Evolutionary conservation across 1,140 invertebrate species (phyloP), one percentile per base, ranked within the genome.

Genomic region (Venustaconcha ellipsiformis): DNA sequence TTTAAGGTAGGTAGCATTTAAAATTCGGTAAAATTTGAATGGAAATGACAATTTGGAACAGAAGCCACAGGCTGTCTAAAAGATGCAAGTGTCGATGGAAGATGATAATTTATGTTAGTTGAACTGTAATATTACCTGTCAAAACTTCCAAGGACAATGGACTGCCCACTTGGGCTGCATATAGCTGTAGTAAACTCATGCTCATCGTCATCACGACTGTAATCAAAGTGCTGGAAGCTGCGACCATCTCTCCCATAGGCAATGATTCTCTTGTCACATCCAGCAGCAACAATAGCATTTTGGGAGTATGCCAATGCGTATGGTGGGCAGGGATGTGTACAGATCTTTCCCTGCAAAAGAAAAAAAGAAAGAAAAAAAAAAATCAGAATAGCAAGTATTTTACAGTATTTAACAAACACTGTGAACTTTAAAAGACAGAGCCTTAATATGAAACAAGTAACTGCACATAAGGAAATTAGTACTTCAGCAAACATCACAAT

Each of bases 121-220:
- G 17, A 13, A 60, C 17, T 23, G 12, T 14, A 60, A 18, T 26
- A 67, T 74, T 81, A 92, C 92, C 92, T 94, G 89, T 99, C 94
- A 92, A 94, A 99, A 80, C 96, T 96, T 0, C 97, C 98, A 62
- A 99, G 92, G 18, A 96, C 95, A 17, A 99, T 93, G 30, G 96
- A 95, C 87, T 96, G 94, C 1, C 96, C 96, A 88, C 95, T 96
- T 1, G 96, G 95, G 90, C 95, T 97, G 78, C 93, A 93, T 69
- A 93, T 92, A 57, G 95, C 94, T 8, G 93, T 92, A 0, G 93
- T 94, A 86, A 97, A 96, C 82, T 98, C 96, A 79, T 94, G 93
- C 84, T 97, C 96, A 57, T 92, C 92, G 8, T 89, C 88, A 59
- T 95, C 94, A 26, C 93, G 91, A 74, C 87, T 90, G 87, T 95